Percentiles rank a stretch among this genome's conserved stretches.
phyloP scores from a whole-genome alignment of 2,888 invertebrate genomes.

The Eupithecia tripunctaria region DNA sequence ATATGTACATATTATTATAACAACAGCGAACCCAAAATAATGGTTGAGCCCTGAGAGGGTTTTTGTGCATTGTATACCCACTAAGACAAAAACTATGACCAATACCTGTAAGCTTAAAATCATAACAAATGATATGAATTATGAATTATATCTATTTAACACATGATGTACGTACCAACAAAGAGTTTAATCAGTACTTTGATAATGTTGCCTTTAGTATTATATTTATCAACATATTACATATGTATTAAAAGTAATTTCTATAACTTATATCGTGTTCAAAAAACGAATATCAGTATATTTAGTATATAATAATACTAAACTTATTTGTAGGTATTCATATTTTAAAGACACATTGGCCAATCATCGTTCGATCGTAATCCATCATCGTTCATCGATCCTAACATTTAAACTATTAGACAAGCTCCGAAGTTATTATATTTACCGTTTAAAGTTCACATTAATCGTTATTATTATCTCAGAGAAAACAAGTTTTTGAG shows the following conservation, averaged over 20 bases:
- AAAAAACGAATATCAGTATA: background rate
- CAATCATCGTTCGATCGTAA: background rate
- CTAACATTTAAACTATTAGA: background rate
- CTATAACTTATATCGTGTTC: background rate
- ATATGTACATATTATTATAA: no score
- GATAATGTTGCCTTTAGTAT: no score
- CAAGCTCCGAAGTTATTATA: background rate
- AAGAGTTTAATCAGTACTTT: background rate
- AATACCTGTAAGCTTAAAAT: no score
- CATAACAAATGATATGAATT: background rate
- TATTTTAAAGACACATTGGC: background rate
- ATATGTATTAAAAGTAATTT: background rate
- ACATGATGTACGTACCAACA: background rate
- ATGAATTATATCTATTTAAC: background rate
- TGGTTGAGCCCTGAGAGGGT: no score
- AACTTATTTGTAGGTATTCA: no score
- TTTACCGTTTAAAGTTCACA: background rate
- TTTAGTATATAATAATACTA: no score
- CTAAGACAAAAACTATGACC: no score
- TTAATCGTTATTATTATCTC: background rate
- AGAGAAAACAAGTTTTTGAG: background rate
- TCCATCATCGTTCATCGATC: background rate
- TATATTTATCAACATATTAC: no score
- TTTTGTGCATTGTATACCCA: no score
- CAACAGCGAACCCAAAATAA: no score